phyloP scores from a whole-genome alignment of 1,140 invertebrate species.

The Polypedilum vanderplanki region DNA sequence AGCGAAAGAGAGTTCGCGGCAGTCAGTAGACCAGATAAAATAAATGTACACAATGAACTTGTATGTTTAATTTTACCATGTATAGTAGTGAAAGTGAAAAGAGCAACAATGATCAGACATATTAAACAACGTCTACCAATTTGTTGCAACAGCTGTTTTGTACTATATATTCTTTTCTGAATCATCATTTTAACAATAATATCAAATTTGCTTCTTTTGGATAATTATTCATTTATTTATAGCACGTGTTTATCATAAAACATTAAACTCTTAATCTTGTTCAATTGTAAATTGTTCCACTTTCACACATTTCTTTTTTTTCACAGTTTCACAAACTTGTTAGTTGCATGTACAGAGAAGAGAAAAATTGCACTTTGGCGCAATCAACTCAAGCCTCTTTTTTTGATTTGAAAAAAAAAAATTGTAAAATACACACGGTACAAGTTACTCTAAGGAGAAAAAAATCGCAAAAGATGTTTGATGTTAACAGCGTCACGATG shows the following conservation, averaged over 20 bases:
- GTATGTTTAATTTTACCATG: background rate
- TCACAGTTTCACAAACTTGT: background rate
- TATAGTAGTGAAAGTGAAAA: conserved; percentile 9
- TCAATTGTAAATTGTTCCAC: background rate
- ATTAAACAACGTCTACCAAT: background rate
- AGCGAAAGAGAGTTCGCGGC: background rate
- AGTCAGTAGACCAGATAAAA: background rate
- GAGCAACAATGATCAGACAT: background rate
- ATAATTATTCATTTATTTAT: background rate
- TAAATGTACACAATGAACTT: background rate
- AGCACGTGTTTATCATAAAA: background rate
- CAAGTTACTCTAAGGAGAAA: background rate
- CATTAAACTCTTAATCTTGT: background rate
- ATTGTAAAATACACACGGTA: background rate
- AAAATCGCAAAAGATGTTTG: background rate
- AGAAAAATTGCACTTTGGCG: background rate
- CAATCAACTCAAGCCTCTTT: background rate
- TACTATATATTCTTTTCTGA: background rate
- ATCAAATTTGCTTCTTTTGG: background rate
- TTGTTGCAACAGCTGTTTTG: background rate
- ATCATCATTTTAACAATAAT: background rate
- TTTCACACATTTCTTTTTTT: background rate
- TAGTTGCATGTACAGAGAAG: background rate
- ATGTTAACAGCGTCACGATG: background rate
- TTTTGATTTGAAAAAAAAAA: no score